phyloP scores from a whole-genome alignment of 2,888 invertebrate species.

The Eupithecia vulgata region DNA sequence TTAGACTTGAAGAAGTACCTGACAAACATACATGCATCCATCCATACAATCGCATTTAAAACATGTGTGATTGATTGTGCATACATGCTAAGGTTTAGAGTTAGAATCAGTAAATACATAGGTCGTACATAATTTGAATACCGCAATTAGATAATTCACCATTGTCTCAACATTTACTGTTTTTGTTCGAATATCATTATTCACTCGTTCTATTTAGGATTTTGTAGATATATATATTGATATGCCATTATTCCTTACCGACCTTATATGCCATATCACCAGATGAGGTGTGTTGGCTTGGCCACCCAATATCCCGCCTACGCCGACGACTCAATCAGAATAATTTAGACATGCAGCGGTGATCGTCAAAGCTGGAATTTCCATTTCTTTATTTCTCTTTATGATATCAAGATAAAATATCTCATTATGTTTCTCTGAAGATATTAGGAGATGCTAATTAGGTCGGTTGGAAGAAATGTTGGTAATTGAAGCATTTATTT shows the following conservation, averaged over 20 bases:
- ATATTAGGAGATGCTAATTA: slow-evolving; percentile 35
- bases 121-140: too few species aligned
- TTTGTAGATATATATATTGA: too few species aligned
- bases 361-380: slow-evolving; percentile 28
- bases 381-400: slow-evolving; percentile 31
- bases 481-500: slow-evolving; percentile 10
- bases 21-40: too few species aligned
- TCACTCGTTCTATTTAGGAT: too few species aligned
- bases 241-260: not conserved
- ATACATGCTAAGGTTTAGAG: too few species aligned
- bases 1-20: too few species aligned
- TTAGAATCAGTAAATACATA: too few species aligned
- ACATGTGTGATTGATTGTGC: too few species aligned
- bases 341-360: slow-evolving; percentile 38
- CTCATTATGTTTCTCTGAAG: slow-evolving; percentile 31
- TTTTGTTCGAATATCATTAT: too few species aligned
- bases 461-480: slow-evolving; percentile 19
- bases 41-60: too few species aligned
- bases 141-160: too few species aligned
- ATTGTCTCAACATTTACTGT: too few species aligned
- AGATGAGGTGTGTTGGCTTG: slow-evolving; percentile 15
- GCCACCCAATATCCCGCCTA: slow-evolving; percentile 30
- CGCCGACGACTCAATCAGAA: slow-evolving; percentile 27
- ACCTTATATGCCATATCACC: slow-evolving; percentile 12
- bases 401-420: slow-evolving; percentile 32